Evolutionary conservation across 2,888 invertebrate species (phyloP).

Genomic region (Drosophila gaucha): DNA sequence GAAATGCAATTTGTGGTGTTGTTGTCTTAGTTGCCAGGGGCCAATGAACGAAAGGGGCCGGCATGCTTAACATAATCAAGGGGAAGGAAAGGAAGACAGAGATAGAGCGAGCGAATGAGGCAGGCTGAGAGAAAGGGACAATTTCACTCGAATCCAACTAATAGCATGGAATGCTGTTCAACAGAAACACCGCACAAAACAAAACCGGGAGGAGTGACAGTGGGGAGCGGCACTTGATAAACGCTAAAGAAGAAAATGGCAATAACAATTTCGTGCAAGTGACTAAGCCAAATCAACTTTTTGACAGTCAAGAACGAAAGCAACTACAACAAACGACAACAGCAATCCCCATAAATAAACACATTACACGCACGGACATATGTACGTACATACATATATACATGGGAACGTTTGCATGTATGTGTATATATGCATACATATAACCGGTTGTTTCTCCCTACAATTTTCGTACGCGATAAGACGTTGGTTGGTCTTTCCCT

Average conservation of each 20-base stretch:
- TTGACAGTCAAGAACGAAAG: conserved; percentile 9
- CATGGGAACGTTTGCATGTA: background rate
- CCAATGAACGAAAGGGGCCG: conserved; percentile 29
- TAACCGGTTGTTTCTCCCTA: conserved; percentile 44
- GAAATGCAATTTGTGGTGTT: conserved; percentile 45
- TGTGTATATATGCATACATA: background rate
- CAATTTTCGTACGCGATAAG: conserved; percentile 30
- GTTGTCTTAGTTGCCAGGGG: conserved; percentile 35
- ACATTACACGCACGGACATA: background rate
- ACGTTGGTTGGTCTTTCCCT: conserved; percentile 4
- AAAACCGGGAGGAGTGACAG: no score
- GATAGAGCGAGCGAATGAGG: background rate
- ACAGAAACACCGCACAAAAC: conserved; percentile 10
- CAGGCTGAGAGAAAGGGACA: background rate
- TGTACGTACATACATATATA: background rate
- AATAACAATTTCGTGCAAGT: conserved; percentile 26
- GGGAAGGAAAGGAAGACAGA: background rate
- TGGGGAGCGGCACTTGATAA: conserved; percentile 26
- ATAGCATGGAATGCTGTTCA: conserved; percentile 44
- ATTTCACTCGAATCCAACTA: conserved; percentile 8
- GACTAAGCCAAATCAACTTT: conserved; percentile 34
- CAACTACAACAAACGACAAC: conserved; percentile 11
- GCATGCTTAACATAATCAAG: no score
- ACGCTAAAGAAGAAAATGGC: conserved; percentile 32
- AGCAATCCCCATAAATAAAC: conserved; percentile 27